These are phyloP conservation scores for Vireo griseus DNA, from an alignment of 2,797 vertebrate genomes.

Conservation along the genomic window DNA sequence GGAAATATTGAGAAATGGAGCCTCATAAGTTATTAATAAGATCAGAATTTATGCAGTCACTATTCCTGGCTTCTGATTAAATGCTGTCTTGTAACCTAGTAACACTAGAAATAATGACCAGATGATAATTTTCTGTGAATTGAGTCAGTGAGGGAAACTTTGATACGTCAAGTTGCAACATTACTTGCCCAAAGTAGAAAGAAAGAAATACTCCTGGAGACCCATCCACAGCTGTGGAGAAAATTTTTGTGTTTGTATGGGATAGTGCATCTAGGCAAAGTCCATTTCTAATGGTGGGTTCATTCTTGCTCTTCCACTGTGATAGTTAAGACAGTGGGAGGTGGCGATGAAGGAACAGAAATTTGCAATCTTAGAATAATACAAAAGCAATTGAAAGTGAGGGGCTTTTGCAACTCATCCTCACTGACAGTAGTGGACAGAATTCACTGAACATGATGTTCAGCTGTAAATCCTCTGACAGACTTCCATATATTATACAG, in stretches of 20 bases:
- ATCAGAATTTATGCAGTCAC: conserved; percentile 41
- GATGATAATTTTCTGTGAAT: conserved; percentile 4
- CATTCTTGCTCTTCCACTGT: neutral
- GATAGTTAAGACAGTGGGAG: neutral
- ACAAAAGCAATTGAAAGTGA: neutral
- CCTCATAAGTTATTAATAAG: conserved; percentile 50
- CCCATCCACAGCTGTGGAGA: neutral
- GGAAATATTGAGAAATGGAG: conserved; percentile 52
- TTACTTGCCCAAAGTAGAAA: neutral
- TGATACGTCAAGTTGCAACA: neutral
- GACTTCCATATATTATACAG: neutral
- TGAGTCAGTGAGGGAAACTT: conserved; percentile 11
- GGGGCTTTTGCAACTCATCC: neutral
- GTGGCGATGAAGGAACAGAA: neutral
- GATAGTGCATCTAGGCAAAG: neutral
- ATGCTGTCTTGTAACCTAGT: conserved; percentile 49
- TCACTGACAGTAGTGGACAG: neutral
- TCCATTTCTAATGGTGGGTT: neutral
- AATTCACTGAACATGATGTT: neutral
- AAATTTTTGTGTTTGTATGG: neutral
- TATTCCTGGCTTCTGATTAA: conserved; percentile 55
- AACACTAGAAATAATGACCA: conserved; percentile 43
- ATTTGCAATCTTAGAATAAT: neutral
- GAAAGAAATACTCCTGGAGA: neutral
- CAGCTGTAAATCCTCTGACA: neutral